phyloP scores from a whole-genome alignment of 2,888 invertebrate species.

The Troides helena region DNA sequence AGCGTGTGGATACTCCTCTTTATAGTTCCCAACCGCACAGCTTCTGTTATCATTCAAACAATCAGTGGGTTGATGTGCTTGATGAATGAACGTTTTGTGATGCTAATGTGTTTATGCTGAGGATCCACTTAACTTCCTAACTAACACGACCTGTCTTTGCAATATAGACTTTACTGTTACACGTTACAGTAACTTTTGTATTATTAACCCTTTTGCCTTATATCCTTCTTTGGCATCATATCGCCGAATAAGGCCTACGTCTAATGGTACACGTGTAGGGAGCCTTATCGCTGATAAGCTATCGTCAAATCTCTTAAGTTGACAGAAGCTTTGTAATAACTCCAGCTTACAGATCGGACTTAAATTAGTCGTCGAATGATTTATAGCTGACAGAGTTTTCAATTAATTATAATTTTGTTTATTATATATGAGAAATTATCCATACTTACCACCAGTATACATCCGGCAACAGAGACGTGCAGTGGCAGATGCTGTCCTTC shows the following conservation, averaged over 20 bases:
- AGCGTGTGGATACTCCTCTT: slow-evolving; percentile 46
- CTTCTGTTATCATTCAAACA: slow-evolving; percentile 55
- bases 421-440: not conserved
- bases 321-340: slow-evolving; percentile 42
- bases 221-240: not conserved
- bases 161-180: slow-evolving; percentile 25
- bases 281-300: slow-evolving; percentile 63
- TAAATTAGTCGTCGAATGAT: slow-evolving; percentile 72
- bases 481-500: too few relatives aligned
- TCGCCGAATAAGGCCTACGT: slow-evolving; percentile 32
- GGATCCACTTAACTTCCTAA: slow-evolving; percentile 6
- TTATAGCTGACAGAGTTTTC: slow-evolving; percentile 52
- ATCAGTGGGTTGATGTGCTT: slow-evolving; percentile 65
- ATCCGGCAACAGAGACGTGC: too few relatives aligned
- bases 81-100: slow-evolving; percentile 78
- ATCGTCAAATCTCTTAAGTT: slow-evolving; percentile 42
- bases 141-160: slow-evolving; percentile 27
- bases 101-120: slow-evolving; percentile 55
- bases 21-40: slow-evolving; percentile 39
- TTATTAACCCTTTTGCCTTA: not conserved
- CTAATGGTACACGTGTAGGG: slow-evolving; percentile 65
- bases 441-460: too few relatives aligned
- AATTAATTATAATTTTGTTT: slow-evolving; percentile 43
- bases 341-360: slow-evolving; percentile 46
- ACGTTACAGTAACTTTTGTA: slow-evolving; percentile 11